Base-by-base conservation (phyloP, 1,140 invertebrate species). In the Cotesia chilonis region DNA sequence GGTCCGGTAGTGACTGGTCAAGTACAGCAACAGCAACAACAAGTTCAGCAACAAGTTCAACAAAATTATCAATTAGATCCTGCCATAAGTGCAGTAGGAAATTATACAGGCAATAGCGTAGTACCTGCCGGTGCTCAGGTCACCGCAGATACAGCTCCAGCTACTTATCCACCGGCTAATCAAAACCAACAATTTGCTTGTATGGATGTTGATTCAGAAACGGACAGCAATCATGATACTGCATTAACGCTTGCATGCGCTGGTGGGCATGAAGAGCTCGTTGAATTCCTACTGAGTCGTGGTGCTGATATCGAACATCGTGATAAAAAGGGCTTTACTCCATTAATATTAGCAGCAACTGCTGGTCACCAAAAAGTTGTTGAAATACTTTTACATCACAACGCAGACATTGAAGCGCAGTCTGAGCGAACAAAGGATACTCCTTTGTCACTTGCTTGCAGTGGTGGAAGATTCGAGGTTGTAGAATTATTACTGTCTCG, bases 401-500 rank as follows among this genome's bases (percentile, higher is more conserved):
- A 93, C 71, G 96, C 96, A 7, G 96, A 99, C 78, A 94, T 99
- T 78, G 98, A 99, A 84, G 98, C 98, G 10, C 97, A 99, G 87
- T 98, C 97, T 0, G 98, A 99, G 87, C 90, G 98, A 77, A 99
- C 98, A 14, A 99, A 99, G 88, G 98, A 99, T 85, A 99, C 98
- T 1, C 97, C 98, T 7, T 85, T 99, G 7, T 99, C 98, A 60
- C 88, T 99, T 20, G 98, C 98, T 1, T 99, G 98, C 88, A 98
- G 96, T 59, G 97, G 97, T 64, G 98, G 98, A 4, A 90, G 97
- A 79, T 98, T 96, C 83, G 97, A 99, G 87, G 94, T 98, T 36
- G 98, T 99, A 2, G 97, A 99, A 79, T 87, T 98, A n/a, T 88
- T 99, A 37, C 87, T 99, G 1, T 92, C 90, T 79, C 88, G 94